Conservation (phyloP, 2,113 vertebrate genomes). For the Entelurus aequoreus region DNA sequence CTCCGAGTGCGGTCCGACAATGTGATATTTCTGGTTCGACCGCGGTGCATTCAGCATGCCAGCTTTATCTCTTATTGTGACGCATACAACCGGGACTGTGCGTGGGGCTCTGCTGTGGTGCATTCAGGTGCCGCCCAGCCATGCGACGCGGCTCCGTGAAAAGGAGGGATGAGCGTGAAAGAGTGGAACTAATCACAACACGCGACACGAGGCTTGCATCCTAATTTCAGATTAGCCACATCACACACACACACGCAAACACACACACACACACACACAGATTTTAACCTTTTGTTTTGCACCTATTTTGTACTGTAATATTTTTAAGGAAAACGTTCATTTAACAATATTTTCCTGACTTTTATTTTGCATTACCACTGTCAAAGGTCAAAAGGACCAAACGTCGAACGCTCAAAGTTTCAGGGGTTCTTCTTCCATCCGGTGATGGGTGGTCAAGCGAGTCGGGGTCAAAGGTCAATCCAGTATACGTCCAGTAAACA, state of each 20-base stretch:
- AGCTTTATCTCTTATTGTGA: background rate
- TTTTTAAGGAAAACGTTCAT: too few species aligned
- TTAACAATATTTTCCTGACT: too few species aligned
- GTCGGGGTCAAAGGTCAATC: too few species aligned
- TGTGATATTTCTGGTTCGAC: background rate
- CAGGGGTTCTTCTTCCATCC: too few species aligned
- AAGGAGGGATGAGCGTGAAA: constrained; percentile 50
- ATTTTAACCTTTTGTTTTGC: background rate
- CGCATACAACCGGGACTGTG: background rate
- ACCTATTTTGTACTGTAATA: too few species aligned
- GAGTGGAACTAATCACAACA: constrained; percentile 59
- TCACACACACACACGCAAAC: constrained; percentile 4
- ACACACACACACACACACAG: background rate
- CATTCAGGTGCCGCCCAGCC: constrained; percentile 23
- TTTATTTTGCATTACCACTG: too few species aligned
- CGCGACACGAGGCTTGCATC: constrained; percentile 46
- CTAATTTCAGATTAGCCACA: constrained; percentile 60
- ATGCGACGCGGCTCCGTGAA: constrained; percentile 35
- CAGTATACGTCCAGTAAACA: too few species aligned
- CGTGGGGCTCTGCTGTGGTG: background rate
- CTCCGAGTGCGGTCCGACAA: background rate
- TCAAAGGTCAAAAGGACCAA: too few species aligned
- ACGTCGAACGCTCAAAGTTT: too few species aligned
- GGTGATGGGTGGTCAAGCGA: too few species aligned
- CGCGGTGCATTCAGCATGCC: background rate